phyloP scores from a whole-genome alignment of 2,113 vertebrate genomes.

The Hipposideros armiger region DNA sequence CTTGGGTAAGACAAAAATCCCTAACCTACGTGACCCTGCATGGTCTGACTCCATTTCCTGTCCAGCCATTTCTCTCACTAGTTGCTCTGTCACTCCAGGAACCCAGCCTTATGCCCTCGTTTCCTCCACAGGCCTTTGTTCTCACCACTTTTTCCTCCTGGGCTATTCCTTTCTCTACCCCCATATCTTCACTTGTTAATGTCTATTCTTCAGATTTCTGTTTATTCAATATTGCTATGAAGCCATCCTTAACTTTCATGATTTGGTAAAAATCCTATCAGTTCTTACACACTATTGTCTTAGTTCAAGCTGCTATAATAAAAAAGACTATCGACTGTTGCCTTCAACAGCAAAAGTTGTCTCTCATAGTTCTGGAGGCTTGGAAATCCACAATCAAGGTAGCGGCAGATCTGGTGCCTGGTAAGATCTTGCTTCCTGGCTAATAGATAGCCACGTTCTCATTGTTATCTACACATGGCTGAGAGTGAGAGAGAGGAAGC shows the following conservation, averaged over 20 bases:
- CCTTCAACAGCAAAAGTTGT: background rate
- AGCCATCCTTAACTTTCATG: background rate
- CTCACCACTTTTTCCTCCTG: background rate
- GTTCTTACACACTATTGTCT: background rate
- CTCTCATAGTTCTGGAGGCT: background rate
- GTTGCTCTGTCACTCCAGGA: background rate
- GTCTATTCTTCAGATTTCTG: background rate
- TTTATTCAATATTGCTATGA: background rate
- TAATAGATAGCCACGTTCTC: background rate
- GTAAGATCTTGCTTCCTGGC: background rate
- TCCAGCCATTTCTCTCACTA: background rate
- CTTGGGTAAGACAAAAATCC: background rate
- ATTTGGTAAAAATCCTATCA: constrained; percentile 5
- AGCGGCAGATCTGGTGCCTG: background rate
- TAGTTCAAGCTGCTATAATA: background rate
- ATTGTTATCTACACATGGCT: background rate
- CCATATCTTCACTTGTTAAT: background rate
- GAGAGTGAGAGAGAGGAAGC: background rate
- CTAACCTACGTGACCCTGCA: background rate
- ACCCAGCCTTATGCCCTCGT: background rate
- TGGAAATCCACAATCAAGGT: background rate
- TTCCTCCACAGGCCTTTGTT: background rate
- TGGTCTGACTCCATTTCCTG: background rate
- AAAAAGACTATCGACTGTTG: background rate
- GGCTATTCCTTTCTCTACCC: background rate